These are phyloP conservation scores for Limanda limanda DNA, from an alignment of 2,113 vertebrate genomes.

Conservation along the genomic window DNA sequence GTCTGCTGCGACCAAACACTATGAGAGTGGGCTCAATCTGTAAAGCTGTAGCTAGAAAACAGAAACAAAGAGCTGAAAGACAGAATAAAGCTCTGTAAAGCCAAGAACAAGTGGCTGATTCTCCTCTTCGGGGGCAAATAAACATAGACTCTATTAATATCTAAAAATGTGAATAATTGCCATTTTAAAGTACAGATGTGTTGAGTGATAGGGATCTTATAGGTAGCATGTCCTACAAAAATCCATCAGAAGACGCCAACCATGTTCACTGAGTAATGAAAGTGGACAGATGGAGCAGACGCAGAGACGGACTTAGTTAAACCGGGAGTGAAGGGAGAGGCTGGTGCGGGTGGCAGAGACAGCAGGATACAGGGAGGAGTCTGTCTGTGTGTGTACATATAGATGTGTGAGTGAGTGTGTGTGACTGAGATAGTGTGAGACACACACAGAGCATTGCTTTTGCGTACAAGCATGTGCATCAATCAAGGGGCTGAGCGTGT, in stretches of 20 bases:
- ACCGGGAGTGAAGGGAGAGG: constrained; percentile 55
- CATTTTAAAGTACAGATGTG: too few relatives aligned
- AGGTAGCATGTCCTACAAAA: too few relatives aligned
- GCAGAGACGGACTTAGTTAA: constrained; percentile 60
- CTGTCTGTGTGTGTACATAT: constrained; percentile 23
- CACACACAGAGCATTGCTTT: constrained; percentile 13
- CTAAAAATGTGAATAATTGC: neutral
- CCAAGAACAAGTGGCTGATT: neutral
- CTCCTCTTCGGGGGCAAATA: neutral
- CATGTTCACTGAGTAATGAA: constrained; percentile 22
- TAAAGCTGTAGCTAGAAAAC: neutral
- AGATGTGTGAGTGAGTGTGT: constrained; percentile 28
- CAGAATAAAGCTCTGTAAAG: neutral
- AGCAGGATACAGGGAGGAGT: constrained; percentile 53
- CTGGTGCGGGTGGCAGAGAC: constrained; percentile 47
- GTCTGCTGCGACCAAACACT: neutral
- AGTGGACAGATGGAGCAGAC: constrained; percentile 69
- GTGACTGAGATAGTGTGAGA: constrained; percentile 9
- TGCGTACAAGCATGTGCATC: constrained; percentile 28
- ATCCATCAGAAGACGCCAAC: constrained; percentile 3
- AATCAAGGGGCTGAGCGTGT: constrained; percentile 23
- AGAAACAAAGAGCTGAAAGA: neutral
- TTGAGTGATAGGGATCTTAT: too few relatives aligned
- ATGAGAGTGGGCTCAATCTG: neutral
- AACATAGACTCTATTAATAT: neutral